A percentile compares a stretch with the other conserved stretches of the same genome.
Conservation (phyloP, 2,113 vertebrate species). For the Petrocephalus zakoni region DNA sequence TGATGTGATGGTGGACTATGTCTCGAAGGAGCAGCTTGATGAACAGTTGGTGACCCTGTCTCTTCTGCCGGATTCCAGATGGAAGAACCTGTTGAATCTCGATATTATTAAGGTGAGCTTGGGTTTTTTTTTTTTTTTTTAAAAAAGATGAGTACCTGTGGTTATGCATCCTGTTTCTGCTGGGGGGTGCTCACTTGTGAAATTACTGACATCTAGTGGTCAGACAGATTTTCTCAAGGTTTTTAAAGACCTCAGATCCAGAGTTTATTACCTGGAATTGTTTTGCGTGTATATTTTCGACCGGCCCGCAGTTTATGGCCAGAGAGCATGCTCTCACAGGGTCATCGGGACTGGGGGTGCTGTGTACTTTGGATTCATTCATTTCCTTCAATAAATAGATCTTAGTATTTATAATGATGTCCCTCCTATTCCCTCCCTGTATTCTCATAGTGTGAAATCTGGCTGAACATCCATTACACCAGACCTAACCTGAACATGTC, state of each 20-base stretch:
- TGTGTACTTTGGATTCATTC: not conserved
- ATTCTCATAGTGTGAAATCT: not conserved
- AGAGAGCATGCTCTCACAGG: not conserved
- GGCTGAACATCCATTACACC: not conserved
- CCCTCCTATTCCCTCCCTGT: not conserved
- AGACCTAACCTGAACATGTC: not conserved
- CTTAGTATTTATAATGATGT: not conserved
- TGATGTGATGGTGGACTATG: conserved; percentile 69
- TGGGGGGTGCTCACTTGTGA: not conserved
- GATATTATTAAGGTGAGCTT: conserved; percentile 82
- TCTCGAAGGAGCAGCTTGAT: conserved; percentile 79
- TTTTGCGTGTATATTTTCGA: not conserved
- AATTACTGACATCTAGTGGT: conserved; percentile 3
- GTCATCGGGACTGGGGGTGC: not conserved
- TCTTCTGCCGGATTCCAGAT: conserved; percentile 79
- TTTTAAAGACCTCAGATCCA: not conserved
- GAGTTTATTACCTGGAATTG: not conserved
- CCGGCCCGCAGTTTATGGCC: not conserved
- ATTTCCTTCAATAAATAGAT: not conserved
- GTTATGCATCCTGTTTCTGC: not conserved
- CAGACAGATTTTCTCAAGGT: not conserved
- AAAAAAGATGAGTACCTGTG: not conserved
- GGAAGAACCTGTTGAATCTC: conserved; percentile 87
- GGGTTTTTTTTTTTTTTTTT: not conserved
- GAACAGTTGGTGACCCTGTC: conserved; percentile 82